Conservation (phyloP, 1,140 invertebrate genomes). For the Phthorimaea operculella region DNA sequence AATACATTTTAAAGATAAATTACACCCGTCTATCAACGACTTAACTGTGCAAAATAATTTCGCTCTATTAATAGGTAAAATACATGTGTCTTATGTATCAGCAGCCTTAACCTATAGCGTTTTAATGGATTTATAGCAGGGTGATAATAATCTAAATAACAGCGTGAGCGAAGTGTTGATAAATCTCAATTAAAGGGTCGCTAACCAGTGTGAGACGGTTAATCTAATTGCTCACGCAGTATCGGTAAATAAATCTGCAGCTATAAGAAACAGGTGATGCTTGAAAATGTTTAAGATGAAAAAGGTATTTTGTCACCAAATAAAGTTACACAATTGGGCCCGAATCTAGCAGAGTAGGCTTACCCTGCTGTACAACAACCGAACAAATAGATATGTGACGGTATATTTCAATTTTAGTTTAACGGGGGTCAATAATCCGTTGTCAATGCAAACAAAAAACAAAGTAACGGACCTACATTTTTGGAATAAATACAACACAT, state of each 20-base stretch:
- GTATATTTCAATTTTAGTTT: too few relatives aligned
- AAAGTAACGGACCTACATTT: too few relatives aligned
- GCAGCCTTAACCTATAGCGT: constrained; percentile 8
- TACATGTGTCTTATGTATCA: background rate
- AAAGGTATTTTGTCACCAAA: too few relatives aligned
- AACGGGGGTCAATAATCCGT: too few relatives aligned
- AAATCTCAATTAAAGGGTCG: constrained; percentile 25
- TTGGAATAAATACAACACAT: too few relatives aligned
- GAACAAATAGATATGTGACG: too few relatives aligned
- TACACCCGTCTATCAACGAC: background rate
- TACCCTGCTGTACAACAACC: too few relatives aligned
- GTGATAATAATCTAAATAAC: background rate
- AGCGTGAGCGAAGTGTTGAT: constrained; percentile 7
- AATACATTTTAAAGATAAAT: too few relatives aligned
- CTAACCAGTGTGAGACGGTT: background rate
- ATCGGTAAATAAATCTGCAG: constrained; percentile 2
- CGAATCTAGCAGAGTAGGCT: too few relatives aligned
- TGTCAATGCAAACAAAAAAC: too few relatives aligned
- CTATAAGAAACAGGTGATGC: background rate
- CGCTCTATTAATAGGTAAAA: background rate
- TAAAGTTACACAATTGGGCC: too few relatives aligned
- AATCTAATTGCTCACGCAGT: constrained; percentile 12
- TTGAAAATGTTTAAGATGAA: background rate
- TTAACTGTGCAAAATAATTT: background rate
- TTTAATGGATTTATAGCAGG: background rate